Base-by-base conservation (phyloP, 2,888 invertebrate genomes). In the Tuberolachnus salignus region DNA sequence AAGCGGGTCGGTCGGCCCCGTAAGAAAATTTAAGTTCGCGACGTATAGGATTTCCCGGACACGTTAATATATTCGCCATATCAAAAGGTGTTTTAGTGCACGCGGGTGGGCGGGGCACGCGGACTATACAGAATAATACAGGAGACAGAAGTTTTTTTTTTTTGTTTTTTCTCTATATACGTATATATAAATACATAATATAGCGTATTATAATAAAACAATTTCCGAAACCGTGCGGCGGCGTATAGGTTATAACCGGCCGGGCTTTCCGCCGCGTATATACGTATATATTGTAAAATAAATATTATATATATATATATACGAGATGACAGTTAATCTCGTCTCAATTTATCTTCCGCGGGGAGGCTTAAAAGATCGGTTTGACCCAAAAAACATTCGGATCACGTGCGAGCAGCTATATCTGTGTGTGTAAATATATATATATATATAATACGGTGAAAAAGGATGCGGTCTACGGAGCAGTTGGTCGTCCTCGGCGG, bases 291-390 rank as follows among this genome's bases (percentile, higher is more conserved):
- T 6, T 34, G 6, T 34, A 34, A 34, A 4, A 34, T 4, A 4
- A n/a, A 10, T 46, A 13, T 44, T 8, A 44, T 44, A 44, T 44
- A 44, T 44, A 44, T 44, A 3, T 16, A 70, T 21, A 46, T 19
- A 42, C 63, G 57, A 69, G 49, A 69, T 42, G 78, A 67, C 78
- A 51, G 78, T 61, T 78, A 78, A 78, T 78, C 69, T 61, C 78
- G 67, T 78, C 78, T 69, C 78, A 23, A 78, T 78, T 78, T 78
- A 78, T 78, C 78, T 51, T 69, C 51, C 34, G 46, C 6, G 59
- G 49, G 34, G 34, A 34, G 67, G 67, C 66, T 75, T 73, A 73
- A 51, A 34, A 78, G 67, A 78, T 78, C 78, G 67, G 78, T 59
- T 78, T 49, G 69, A 78, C 49, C 57, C 51, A 8, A 78, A 69